Percentiles rank a stretch among this genome's conserved stretches.
These are phyloP conservation scores for Glomeris marginata DNA, from an alignment of 2,888 invertebrate genomes.

Conservation along the genomic window DNA sequence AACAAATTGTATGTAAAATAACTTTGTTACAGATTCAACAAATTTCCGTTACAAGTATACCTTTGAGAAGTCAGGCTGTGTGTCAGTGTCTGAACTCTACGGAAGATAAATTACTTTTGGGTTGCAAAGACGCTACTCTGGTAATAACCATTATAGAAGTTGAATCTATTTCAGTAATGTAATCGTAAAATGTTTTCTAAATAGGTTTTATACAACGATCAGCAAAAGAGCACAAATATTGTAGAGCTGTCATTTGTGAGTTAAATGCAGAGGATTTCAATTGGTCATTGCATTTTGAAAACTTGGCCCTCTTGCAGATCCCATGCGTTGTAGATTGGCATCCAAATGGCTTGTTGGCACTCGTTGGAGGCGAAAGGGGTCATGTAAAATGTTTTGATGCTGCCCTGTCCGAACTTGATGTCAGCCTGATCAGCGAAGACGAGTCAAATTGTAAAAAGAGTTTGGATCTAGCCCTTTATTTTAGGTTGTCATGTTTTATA, in stretches of 20 bases:
- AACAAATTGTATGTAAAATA: constrained; percentile 26
- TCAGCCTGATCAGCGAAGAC: constrained; percentile 46
- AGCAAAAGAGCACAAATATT: constrained; percentile 54
- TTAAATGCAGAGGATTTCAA: constrained; percentile 18
- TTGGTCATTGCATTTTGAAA: constrained; percentile 2
- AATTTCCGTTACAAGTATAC: constrained; percentile 49
- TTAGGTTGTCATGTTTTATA: constrained; percentile 24
- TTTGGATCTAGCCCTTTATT: constrained; percentile 48
- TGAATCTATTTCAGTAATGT: neutral
- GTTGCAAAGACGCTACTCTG: constrained; percentile 71
- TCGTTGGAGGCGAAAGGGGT: constrained; percentile 52
- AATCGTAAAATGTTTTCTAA: neutral
- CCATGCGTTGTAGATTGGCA: constrained; percentile 57
- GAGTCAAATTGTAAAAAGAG: constrained; percentile 45
- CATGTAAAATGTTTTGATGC: constrained; percentile 61
- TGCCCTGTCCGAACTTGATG: constrained; percentile 48
- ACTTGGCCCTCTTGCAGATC: constrained; percentile 31
- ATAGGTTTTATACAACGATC: constrained; percentile 50
- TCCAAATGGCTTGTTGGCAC: constrained; percentile 48
- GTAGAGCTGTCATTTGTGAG: constrained; percentile 66
- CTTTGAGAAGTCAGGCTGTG: constrained; percentile 50
- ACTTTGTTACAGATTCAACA: constrained; percentile 43
- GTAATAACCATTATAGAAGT: constrained; percentile 23
- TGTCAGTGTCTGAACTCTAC: constrained; percentile 47
- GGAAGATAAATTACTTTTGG: constrained; percentile 57